These are phyloP conservation scores for Manduca sexta DNA, from an alignment of 1,140 invertebrate genomes.

Conservation along the genomic window DNA sequence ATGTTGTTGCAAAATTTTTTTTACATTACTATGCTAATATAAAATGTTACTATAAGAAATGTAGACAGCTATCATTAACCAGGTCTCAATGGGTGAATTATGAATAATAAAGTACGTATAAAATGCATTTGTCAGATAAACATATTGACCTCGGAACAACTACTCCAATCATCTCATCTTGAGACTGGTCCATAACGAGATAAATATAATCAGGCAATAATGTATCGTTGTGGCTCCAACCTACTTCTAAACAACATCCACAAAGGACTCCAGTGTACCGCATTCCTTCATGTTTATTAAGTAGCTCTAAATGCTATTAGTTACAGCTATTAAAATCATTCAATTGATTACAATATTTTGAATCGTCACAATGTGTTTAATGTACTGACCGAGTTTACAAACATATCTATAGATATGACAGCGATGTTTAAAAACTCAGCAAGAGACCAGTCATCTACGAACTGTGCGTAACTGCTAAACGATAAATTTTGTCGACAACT, in stretches of 20 bases:
- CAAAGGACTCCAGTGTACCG: slow-evolving; percentile 10
- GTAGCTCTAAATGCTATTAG: too few species aligned
- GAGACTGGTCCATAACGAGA: slow-evolving; percentile 17
- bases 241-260: slow-evolving; percentile 17
- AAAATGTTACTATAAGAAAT: slow-evolving; percentile 1
- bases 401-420: neutral
- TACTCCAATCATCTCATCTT: slow-evolving; percentile 15
- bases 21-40: too few species aligned
- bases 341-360: too few species aligned
- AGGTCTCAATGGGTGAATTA: slow-evolving; percentile 4
- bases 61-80: neutral
- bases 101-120: slow-evolving; percentile 8
- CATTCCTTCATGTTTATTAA: too few species aligned
- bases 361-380: too few species aligned
- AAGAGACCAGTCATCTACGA: too few species aligned
- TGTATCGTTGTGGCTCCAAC: slow-evolving; percentile 3
- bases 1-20: neutral
- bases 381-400: too few species aligned
- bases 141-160: slow-evolving; percentile 21
- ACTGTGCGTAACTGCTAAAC: too few species aligned
- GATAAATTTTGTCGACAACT: too few species aligned
- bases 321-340: too few species aligned
- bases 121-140: slow-evolving; percentile 5
- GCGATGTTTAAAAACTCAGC: neutral
- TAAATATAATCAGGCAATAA: slow-evolving; percentile 4